A percentile compares a stretch with the other conserved stretches of the same genome.
These are phyloP conservation scores for Bombus difficillimus DNA, from an alignment of 1,140 invertebrate genomes.

Conservation along the genomic window DNA sequence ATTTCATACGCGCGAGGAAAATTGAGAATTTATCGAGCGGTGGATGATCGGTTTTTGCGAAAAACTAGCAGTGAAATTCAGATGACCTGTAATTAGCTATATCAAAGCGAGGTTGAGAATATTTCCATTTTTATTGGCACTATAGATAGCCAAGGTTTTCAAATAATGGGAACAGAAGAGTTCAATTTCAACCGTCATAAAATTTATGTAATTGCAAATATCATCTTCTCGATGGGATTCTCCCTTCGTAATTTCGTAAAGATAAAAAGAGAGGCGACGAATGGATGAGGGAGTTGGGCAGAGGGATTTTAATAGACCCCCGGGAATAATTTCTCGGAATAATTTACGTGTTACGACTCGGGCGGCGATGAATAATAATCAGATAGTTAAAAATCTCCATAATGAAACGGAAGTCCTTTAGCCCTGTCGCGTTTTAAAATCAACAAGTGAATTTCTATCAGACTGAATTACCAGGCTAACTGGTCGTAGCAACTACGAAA, in stretches of 20 bases:
- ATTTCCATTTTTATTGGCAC: neutral
- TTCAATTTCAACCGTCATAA: constrained; percentile 8
- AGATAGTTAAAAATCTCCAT: constrained; percentile 40
- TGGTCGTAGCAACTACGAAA: neutral
- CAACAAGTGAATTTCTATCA: constrained; percentile 39
- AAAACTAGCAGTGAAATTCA: neutral
- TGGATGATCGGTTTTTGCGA: neutral
- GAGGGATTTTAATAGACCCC: constrained; percentile 22
- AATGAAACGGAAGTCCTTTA: constrained; percentile 35
- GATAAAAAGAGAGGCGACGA: neutral
- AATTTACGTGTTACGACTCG: constrained; percentile 40
- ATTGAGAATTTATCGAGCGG: neutral
- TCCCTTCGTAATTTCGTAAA: neutral
- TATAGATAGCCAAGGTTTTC: neutral
- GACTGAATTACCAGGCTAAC: neutral
- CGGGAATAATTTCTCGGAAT: constrained; percentile 42
- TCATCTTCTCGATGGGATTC: neutral
- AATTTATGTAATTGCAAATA: constrained; percentile 12
- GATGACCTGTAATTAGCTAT: neutral
- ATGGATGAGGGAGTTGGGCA: no score
- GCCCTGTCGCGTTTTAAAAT: constrained; percentile 29
- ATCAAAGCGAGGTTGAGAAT: neutral
- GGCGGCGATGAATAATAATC: constrained; percentile 25
- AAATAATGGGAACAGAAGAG: neutral
- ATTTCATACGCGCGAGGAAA: no score